A percentile compares a stretch with the other conserved stretches of the same genome.
Evolutionary conservation across 1,140 invertebrate species (phyloP).

Genomic region (Eurosta solidaginis): DNA sequence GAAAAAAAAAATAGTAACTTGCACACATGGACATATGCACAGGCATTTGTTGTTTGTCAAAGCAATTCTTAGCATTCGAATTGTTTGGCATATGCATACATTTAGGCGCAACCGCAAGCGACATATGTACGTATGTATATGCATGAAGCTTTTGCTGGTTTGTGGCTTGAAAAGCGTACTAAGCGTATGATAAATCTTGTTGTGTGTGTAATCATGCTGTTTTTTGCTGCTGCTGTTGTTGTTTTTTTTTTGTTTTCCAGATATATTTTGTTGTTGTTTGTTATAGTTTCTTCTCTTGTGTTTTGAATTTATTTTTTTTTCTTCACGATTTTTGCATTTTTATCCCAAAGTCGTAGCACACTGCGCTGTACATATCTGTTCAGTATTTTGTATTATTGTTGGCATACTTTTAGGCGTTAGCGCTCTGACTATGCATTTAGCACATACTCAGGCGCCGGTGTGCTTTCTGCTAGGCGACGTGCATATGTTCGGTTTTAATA

Average conservation of each 20-base stretch:
- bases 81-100: constrained; percentile 3
- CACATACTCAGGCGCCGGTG: neutral
- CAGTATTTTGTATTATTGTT: neutral
- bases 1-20: too few relatives aligned
- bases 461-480: neutral
- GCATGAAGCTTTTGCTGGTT: too few relatives aligned
- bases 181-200: neutral
- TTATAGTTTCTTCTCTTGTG: too few relatives aligned
- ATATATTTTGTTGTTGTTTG: neutral
- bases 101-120: constrained; percentile 19
- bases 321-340: neutral
- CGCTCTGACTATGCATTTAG: neutral
- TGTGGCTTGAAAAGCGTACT: neutral
- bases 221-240: too few relatives aligned
- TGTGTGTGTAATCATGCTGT: too few relatives aligned
- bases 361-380: neutral
- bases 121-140: neutral
- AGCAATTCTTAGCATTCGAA: constrained; percentile 9
- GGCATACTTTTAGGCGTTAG: constrained; percentile 16
- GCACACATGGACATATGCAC: neutral
- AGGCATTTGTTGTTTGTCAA: neutral
- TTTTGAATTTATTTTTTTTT: neutral
- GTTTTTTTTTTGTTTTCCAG: neutral
- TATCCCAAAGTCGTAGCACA: neutral
- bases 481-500: neutral